Evolutionary conservation across 2,113 vertebrate species (phyloP), one percentile per base, ranked within the genome.

Genomic region (Pelvicachromis taeniatus): DNA sequence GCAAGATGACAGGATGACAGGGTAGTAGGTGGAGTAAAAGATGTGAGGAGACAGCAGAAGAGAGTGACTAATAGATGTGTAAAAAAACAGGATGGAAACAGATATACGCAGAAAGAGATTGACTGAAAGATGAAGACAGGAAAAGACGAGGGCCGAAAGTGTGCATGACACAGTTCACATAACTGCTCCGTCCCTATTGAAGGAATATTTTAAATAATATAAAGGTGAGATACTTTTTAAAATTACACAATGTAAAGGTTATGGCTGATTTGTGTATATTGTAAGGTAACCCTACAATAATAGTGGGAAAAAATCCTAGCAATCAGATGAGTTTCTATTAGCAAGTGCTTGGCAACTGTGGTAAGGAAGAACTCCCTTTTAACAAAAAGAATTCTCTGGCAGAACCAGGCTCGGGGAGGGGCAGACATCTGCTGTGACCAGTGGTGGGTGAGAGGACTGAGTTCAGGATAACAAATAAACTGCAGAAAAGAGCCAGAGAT

Each of bases 1-100:
- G 82, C 4, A 19, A 75, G 63, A 58, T 87, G 92, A 91, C 87
- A 79, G 88, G 58, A 52, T 73, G 87, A 87, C 56, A 42, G 78
- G 75, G 19, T 10, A 58, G 40, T 9, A 13, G 81, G 53, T 53
- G 61, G 56, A 59, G 58, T 16, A 5, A 33, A 83, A 77, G 58
- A 87, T 29, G 79, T 65, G 65, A 48, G 50, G 61, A 68, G 61
- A 65, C 68, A 56, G 45, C 40, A 29, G 75, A 55, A 65, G 45
- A 79, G 73, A 26, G 55, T 50, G 63, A 88, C 33, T 82, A 31
- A 85, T 70, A 40, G 59, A 42, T 77, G 21, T 58, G 77, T 14
- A 19, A 14, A 38, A 61, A 45, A 54, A 33, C 8, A 29, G 23
- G 53, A 50, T 9, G 75, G 50, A 75, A 13, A 38, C 17, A 61